Evolutionary conservation across 2,113 vertebrate species (phyloP).

Genomic region (Cynocephalus volans): DNA sequence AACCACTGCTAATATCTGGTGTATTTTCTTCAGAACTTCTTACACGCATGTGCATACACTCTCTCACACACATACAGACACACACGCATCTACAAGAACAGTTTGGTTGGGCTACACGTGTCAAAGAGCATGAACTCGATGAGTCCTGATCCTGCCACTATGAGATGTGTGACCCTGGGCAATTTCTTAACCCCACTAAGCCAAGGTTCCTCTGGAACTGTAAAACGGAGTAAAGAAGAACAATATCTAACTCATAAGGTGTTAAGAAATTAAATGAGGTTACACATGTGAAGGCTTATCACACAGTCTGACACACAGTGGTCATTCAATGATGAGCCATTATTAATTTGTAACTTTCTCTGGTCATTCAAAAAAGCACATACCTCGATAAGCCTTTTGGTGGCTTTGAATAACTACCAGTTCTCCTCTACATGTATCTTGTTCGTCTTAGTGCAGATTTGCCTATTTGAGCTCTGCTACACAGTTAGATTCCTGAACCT

Average conservation of each 20-base stretch:
- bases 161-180: background rate
- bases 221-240: background rate
- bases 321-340: background rate
- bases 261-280: background rate
- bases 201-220: background rate
- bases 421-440: background rate
- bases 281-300: background rate
- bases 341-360: slow-evolving; percentile 29
- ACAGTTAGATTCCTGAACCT: slow-evolving; percentile 48
- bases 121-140: background rate
- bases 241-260: background rate
- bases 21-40: background rate
- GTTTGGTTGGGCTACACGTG: background rate
- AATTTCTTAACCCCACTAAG: background rate
- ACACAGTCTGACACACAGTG: background rate
- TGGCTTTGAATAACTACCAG: slow-evolving; percentile 29
- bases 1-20: background rate
- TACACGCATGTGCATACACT: background rate
- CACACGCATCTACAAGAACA: background rate
- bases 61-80: too few relatives aligned
- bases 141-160: background rate
- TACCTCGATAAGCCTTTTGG: background rate
- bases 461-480: slow-evolving; percentile 31
- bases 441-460: slow-evolving; percentile 7
- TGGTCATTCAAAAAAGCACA: slow-evolving; percentile 30